A percentile compares a stretch with the other conserved stretches of the same genome.
Evolutionary conservation across 2,113 vertebrate genomes (phyloP).

Genomic region (Balaenoptera acutorostrata): DNA sequence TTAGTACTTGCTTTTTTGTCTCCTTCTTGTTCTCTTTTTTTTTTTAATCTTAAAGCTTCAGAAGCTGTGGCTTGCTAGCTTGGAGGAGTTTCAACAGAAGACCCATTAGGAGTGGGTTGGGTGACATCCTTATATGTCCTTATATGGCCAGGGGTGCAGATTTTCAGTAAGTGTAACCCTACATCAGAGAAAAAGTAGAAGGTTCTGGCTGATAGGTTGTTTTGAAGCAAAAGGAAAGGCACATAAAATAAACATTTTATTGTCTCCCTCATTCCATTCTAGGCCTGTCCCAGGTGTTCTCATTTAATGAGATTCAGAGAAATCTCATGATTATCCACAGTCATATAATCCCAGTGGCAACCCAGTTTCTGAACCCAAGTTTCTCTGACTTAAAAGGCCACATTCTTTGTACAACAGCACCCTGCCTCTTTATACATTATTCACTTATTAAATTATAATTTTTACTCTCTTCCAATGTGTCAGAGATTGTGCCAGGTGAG

Average conservation of each 20-base stretch:
- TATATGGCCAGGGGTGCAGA: neutral
- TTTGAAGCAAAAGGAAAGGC: neutral
- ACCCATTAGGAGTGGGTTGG: neutral
- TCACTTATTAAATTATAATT: neutral
- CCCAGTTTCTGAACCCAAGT: neutral
- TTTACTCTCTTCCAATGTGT: neutral
- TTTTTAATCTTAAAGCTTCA: neutral
- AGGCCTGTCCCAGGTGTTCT: neutral
- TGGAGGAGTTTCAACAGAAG: neutral
- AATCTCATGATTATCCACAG: neutral
- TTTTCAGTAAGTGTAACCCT: neutral
- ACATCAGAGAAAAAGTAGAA: neutral
- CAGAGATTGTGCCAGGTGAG: neutral
- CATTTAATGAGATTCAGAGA: neutral
- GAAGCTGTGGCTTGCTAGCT: neutral
- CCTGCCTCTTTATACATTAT: neutral
- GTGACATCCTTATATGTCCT: neutral
- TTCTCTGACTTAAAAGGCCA: neutral
- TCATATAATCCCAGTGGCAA: neutral
- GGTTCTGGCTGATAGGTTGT: neutral
- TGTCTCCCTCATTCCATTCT: neutral
- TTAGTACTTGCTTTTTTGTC: neutral
- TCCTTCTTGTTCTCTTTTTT: neutral
- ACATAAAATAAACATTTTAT: neutral
- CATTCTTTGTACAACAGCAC: neutral